phyloP scores from a whole-genome alignment of 2,888 invertebrate genomes.

The Drosophila buzzatii region DNA sequence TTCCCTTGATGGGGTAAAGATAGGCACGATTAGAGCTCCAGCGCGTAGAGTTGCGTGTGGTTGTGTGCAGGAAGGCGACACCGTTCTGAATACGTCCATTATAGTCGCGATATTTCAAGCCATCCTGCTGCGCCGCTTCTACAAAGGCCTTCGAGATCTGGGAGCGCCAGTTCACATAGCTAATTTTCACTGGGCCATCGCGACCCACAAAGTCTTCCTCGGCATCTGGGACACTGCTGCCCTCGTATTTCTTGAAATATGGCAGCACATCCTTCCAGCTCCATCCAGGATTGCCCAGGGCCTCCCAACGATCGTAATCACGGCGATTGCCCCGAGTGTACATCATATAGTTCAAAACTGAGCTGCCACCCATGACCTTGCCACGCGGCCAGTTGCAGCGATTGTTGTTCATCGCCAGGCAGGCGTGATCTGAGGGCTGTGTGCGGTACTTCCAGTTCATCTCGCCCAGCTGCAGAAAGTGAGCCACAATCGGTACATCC shows the following conservation, averaged over 20 bases:
- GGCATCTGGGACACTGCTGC: constrained; percentile 87
- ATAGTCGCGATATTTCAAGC: constrained; percentile 89
- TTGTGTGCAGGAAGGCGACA: constrained; percentile 88
- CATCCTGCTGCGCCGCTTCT: constrained; percentile 88
- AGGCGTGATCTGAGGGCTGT: constrained; percentile 90
- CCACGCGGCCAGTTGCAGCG: constrained; percentile 93
- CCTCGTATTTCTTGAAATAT: constrained; percentile 92
- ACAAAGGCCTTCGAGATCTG: constrained; percentile 88
- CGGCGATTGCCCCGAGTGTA: constrained; percentile 90
- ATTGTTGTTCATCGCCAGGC: constrained; percentile 90
- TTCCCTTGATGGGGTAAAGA: constrained; percentile 86
- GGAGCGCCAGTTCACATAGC: constrained; percentile 87
- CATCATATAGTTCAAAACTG: constrained; percentile 93
- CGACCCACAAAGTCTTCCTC: constrained; percentile 86
- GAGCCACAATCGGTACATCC: constrained; percentile 91
- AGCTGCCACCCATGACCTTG: constrained; percentile 93
- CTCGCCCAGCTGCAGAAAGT: constrained; percentile 89
- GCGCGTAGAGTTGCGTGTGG: constrained; percentile 87
- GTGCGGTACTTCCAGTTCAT: constrained; percentile 94
- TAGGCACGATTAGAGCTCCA: constrained; percentile 88
- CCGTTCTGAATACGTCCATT: constrained; percentile 88
- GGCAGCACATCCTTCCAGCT: constrained; percentile 90
- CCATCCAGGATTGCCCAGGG: constrained; percentile 91
- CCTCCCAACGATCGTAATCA: constrained; percentile 92
- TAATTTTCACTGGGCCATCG: constrained; percentile 87